Evolutionary conservation across 2,888 invertebrate species (phyloP), one percentile per base, ranked within the genome.

Genomic region (Lagria hirta): DNA sequence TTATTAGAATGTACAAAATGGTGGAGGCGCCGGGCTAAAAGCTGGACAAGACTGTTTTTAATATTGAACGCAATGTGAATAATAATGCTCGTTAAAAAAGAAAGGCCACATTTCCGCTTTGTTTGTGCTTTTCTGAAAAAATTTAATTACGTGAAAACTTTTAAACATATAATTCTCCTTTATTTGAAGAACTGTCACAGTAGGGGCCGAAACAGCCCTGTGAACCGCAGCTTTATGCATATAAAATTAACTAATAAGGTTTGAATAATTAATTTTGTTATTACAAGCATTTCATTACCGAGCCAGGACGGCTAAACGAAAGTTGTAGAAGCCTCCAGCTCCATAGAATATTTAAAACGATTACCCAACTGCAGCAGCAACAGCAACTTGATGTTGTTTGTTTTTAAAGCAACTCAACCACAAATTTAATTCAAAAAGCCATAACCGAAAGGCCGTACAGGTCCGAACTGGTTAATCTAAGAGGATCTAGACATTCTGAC

Each of bases 261-360:
- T 45, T 45, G 45, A 45, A 45, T 45, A 38, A 45, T 45, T 40
- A 45, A 45, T 45, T 40, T 29, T 40, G 40, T 40, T 45, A 45
- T 45, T 45, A 45, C 40, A 45, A 43, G 43, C 43, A 43, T 43
- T 43, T 43, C 43, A 43, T 43, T 37, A 37, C 18, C 26, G 32
- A 34, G 6, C 36, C 30, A 7, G 44, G 48, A 29, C 32, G 40
- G 36, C 28, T 40, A 24, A 48, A 48, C 17, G 48, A 48, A 28
- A 40, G 38, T 28, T 40, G 48, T 27, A 42, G 20, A 29, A 37
- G 36, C 21, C 42, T 40, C 45, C 33, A 28, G 29, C 41, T 27
- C 49, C 43, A 49, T 36, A 29, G 49, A 43, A 43, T 43, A 43
- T 43, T 43, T 43, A 43, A 43, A 43, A 37, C 32, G 43, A 43